Evolutionary conservation across 2,797 vertebrate genomes (phyloP), one percentile per base, ranked within the genome.

Genomic region (Propithecus perrieri): DNA sequence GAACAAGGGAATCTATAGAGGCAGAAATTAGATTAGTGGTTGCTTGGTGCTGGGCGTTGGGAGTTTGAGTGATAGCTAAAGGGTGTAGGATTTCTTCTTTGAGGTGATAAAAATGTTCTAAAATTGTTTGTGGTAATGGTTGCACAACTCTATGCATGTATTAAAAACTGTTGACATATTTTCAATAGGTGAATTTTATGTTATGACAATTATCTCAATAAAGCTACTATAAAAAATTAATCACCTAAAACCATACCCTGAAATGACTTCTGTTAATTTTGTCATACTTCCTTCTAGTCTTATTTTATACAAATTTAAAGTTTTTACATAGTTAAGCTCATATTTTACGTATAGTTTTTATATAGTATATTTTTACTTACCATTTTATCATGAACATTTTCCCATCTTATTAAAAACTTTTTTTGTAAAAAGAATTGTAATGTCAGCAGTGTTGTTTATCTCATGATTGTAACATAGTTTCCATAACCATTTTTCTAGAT

Each of bases 221-320:
- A 85, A 79, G 15, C 28, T 72, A 6, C 53, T 85, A 35, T 67
- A 76, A 90, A 96, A 93, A 89, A 71, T 46, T 50, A 78, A 71
- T 72, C 4, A 46, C 46, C 35, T 84, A 76, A 89, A 97, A 89
- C 41, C 10, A 26, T 10, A 93, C 43, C 41, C 85, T 97, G 65
- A 91, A 89, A 78, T 95, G 28, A 81, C 61, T 95, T 35, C 55
- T 85, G 26, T 83, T 96, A 88, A 28, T 93, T 95, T 85, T 86
- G 28, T 89, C 71, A 50, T 63, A 93, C 69, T 95, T 97, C 28
- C 48, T 96, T 88, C 35, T 90, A 80, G 28, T 93, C 53, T 95
- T 79, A 48, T 81, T 88, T 95, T 93, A 89, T 71, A 53, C 33
- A 96, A 53, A 67, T 50, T 85, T 84, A 88, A 72, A 48, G 33